These are phyloP conservation scores for Sialia sialis DNA, from an alignment of 2,113 vertebrate species.

Conservation along the genomic window DNA sequence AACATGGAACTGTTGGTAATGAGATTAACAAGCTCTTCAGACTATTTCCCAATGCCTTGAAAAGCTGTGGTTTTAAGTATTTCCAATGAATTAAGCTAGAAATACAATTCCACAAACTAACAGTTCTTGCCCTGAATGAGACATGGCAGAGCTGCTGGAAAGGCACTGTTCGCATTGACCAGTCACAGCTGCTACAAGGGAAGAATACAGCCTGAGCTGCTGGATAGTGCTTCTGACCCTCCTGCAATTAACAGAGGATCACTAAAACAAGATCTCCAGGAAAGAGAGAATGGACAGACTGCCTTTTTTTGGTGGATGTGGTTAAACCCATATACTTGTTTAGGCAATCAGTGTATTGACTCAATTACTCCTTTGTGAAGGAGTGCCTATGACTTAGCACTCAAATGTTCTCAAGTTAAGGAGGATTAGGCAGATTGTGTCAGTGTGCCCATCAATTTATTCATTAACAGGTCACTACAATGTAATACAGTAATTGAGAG, in stretches of 20 bases:
- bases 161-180: rapidly evolving
- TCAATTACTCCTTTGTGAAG: background rate
- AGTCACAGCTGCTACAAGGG: background rate
- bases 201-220: background rate
- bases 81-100: background rate
- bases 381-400: background rate
- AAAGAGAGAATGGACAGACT: background rate
- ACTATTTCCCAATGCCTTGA: background rate
- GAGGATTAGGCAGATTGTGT: background rate
- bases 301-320: background rate
- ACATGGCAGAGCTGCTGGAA: background rate
- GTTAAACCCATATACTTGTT: background rate
- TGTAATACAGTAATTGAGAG: background rate
- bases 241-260: background rate
- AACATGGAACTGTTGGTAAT: background rate
- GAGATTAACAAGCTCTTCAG: background rate
- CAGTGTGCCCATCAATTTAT: background rate
- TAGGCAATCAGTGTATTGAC: background rate
- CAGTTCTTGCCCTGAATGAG: background rate
- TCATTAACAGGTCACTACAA: background rate
- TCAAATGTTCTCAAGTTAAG: background rate
- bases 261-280: background rate
- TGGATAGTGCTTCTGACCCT: background rate
- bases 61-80: background rate
- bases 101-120: background rate